Evolutionary conservation across 1,140 invertebrate genomes (phyloP), one percentile per base, ranked within the genome.

Genomic region (Bacillus rossius): DNA sequence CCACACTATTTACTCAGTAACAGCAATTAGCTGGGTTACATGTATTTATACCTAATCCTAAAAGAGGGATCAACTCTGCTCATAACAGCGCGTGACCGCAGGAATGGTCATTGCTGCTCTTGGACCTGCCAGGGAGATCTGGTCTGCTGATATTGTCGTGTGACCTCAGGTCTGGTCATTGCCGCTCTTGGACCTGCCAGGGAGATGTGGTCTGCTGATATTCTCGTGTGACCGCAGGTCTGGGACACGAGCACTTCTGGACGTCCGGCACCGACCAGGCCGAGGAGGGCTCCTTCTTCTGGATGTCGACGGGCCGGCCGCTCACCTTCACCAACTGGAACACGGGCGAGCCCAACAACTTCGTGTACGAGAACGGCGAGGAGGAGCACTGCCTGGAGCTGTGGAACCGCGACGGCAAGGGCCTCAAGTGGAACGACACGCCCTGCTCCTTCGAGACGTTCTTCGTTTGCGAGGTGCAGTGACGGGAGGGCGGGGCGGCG

Each of bases 251-350:
- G 67, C 92, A 94, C 69, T 94, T 94, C 78, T 94, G 92, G 92
- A 93, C 89, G 22, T 91, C 89, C 16, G 92, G 92, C 47, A 94
- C 91, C 2, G 92, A 94, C 73, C 83, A 92, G 69, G 92, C 89
- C 8, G 90, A 93, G 65, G 91, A 94, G 69, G 91, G 91, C 4
- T 84, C 81, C 53, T 94, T 92, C 79, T 93, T 93, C 78, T 94
- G 92, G 91, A 91, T 94, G 88, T 86, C 91, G 7, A 93, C 87
- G 58, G 92, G 92, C 10, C 78, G 88, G 56, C 91, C 91, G 5
- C 82, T 94, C 26, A 92, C 89, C 25, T 94, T 90, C 74, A 91
- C 90, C 57, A 94, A 94, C 72, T 94, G 91, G 91, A 94, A 94
- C 74, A 87, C 91, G 8, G 92, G 90, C 4, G 90, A 93, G 69